Conservation (phyloP, 2,797 vertebrate species). For the Pseudochirops corinnae region DNA sequence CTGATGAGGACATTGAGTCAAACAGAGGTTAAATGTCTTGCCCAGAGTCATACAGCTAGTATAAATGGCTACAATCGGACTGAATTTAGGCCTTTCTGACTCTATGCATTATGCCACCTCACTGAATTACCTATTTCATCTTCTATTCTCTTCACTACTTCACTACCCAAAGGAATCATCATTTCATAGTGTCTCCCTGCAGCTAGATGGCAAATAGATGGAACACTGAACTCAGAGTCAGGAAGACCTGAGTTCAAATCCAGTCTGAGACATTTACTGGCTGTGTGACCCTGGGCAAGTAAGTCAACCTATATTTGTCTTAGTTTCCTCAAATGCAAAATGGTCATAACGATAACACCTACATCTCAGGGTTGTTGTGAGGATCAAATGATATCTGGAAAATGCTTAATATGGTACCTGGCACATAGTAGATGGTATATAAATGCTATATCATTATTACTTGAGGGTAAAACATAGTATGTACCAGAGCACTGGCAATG, state of each 20-base stretch:
- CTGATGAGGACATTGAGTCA: background rate
- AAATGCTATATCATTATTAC: background rate
- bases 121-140: background rate
- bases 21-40: background rate
- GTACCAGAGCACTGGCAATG: slow-evolving; percentile 46
- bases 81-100: background rate
- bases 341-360: background rate
- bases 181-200: background rate
- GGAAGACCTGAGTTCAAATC: background rate
- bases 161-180: background rate
- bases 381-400: background rate
- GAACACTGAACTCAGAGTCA: background rate
- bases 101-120: background rate
- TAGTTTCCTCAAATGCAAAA: background rate
- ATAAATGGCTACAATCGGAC: background rate
- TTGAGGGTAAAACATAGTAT: background rate
- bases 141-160: background rate
- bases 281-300: background rate
- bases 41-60: background rate
- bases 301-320: background rate
- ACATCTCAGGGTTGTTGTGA: background rate
- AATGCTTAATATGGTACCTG: background rate
- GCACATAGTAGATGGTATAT: background rate
- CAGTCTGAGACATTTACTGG: background rate
- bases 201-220: background rate